These are phyloP conservation scores for Leiothrix lutea DNA, from an alignment of 2,113 vertebrate species.

Conservation along the genomic window DNA sequence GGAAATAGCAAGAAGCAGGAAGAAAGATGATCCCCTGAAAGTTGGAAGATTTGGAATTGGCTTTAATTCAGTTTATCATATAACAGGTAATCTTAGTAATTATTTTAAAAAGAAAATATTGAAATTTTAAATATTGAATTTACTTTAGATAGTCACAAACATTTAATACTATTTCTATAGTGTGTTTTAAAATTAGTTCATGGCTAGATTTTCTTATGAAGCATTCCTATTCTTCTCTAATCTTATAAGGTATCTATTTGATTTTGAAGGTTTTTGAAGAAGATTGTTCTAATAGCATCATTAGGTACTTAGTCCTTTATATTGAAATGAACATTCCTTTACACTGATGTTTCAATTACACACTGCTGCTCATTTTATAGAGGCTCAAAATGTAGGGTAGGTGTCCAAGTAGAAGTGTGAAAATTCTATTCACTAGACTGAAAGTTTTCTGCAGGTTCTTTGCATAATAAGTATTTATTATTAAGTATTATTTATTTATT, in stretches of 20 bases:
- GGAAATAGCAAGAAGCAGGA: slow-evolving; percentile 95
- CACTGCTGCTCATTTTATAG: background rate
- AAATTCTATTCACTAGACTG: background rate
- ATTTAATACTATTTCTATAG: background rate
- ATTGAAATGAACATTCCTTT: background rate
- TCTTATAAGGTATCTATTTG: background rate
- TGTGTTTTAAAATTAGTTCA: background rate
- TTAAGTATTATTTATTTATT: background rate
- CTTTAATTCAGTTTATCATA: slow-evolving; percentile 98
- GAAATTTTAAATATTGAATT: background rate
- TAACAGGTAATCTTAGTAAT: slow-evolving; percentile 83
- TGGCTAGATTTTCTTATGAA: background rate
- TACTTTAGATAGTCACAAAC: background rate
- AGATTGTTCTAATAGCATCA: background rate
- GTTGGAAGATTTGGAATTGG: slow-evolving; percentile 98
- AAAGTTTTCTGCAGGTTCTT: background rate
- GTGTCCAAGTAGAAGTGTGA: background rate
- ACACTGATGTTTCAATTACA: background rate
- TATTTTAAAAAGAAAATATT: background rate
- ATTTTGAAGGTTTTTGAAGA: background rate
- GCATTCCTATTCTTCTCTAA: background rate
- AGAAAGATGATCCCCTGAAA: slow-evolving; percentile 96
- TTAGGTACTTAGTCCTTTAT: background rate
- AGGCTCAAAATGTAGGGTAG: background rate
- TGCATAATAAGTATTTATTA: background rate